Conservation (phyloP, 2,113 vertebrate species). For the Riparia riparia region DNA sequence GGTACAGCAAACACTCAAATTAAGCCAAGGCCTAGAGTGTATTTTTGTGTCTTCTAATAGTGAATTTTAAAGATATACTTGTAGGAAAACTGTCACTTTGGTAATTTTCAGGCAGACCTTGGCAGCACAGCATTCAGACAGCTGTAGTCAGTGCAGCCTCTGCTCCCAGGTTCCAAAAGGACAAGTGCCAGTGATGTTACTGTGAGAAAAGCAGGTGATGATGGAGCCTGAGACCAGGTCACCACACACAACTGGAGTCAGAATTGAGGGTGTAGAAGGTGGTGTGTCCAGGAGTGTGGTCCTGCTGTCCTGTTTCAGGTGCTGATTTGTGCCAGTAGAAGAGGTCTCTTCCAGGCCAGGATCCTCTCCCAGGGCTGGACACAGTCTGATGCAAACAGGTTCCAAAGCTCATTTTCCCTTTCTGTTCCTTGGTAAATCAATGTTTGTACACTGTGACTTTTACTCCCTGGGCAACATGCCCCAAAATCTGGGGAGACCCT, state of each 20-base stretch:
- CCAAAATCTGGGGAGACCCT: neutral
- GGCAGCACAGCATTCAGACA: neutral
- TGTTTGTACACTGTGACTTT: neutral
- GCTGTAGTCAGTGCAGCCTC: neutral
- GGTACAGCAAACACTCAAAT: neutral
- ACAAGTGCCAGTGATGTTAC: neutral
- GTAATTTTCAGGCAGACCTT: neutral
- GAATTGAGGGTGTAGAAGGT: neutral
- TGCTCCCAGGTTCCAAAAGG: neutral
- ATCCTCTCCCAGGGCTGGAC: neutral
- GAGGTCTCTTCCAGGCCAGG: neutral
- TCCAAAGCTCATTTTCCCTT: neutral
- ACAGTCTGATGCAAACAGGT: neutral
- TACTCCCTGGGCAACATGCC: accelerated
- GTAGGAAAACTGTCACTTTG: neutral
- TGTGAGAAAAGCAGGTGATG: neutral
- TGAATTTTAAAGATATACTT: neutral
- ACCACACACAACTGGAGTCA: accelerated
- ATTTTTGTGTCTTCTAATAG: neutral
- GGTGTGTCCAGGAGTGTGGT: neutral
- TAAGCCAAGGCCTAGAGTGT: neutral
- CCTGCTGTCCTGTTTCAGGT: neutral
- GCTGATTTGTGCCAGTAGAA: neutral
- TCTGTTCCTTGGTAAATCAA: neutral
- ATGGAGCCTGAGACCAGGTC: accelerated